Conservation (phyloP, 2,797 vertebrate genomes). For the Rhinichthys osculus region DNA sequence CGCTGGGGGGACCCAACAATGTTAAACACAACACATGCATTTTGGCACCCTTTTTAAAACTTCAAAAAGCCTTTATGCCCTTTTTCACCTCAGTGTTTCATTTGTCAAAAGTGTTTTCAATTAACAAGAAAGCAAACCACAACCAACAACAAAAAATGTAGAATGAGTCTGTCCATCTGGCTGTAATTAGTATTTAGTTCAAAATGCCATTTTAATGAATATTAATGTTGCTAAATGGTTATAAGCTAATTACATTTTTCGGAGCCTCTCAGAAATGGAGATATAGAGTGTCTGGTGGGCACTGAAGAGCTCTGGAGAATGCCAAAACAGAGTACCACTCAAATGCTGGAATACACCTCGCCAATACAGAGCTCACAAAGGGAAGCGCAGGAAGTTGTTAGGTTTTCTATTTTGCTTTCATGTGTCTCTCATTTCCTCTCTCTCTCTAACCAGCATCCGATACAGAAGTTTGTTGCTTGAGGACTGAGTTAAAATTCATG, state of each 20-base stretch:
- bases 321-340: slow-evolving; percentile 20
- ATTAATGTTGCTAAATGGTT: slow-evolving; percentile 57
- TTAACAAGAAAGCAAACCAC: slow-evolving; percentile 12
- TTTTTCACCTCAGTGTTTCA: slow-evolving; percentile 1
- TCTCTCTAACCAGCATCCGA: neutral
- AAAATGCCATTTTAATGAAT: slow-evolving; percentile 60
- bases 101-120: slow-evolving; percentile 38
- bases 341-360: neutral
- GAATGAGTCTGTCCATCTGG: slow-evolving; percentile 54
- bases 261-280: slow-evolving; percentile 36
- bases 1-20: neutral
- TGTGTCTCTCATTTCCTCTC: slow-evolving; percentile 12
- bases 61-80: neutral
- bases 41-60: neutral
- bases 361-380: neutral
- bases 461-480: neutral
- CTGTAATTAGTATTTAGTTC: slow-evolving; percentile 57
- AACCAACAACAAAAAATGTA: slow-evolving; percentile 30
- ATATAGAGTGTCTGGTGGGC: slow-evolving; percentile 39
- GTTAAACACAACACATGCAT: neutral
- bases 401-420: neutral
- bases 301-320: slow-evolving; percentile 41
- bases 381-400: neutral
- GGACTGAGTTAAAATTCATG: neutral
- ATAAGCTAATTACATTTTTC: slow-evolving; percentile 53